Conservation (phyloP, 2,797 vertebrate species). For the Eremophila alpestris region DNA sequence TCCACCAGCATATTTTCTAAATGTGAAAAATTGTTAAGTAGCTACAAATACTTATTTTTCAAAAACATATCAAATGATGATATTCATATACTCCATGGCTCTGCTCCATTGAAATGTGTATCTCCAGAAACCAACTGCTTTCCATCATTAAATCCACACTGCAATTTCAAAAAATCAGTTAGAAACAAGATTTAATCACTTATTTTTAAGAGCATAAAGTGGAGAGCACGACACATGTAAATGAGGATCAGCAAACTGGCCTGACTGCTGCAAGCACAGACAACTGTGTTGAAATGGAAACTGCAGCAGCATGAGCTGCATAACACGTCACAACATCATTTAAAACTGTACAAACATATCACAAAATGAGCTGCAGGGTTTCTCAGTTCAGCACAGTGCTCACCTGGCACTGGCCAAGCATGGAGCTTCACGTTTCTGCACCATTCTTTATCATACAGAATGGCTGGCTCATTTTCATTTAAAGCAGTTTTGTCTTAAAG, state of each 20-base stretch:
- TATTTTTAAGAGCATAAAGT: conserved; percentile 71
- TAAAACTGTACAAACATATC: fast-evolving
- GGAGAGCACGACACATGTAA: conserved; percentile 23
- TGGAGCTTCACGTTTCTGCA: not conserved
- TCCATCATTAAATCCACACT: conserved; percentile 70
- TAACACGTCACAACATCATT: not conserved
- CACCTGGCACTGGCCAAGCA: not conserved
- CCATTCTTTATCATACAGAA: not conserved
- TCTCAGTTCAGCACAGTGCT: not conserved
- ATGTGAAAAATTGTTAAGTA: conserved; percentile 47
- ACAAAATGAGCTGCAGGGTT: not conserved
- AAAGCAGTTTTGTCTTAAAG: not conserved
- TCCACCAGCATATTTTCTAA: not conserved
- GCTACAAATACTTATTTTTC: conserved; percentile 56
- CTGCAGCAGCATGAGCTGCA: not conserved
- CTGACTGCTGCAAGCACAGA: not conserved
- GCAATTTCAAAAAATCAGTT: conserved; percentile 56
- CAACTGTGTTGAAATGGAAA: not conserved
- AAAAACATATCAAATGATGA: conserved; percentile 24
- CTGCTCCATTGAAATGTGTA: conserved; percentile 22
- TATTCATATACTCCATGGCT: conserved; percentile 27
- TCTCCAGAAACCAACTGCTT: conserved; percentile 47
- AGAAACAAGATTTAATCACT: conserved; percentile 72
- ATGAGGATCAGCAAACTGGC: conserved; percentile 7
- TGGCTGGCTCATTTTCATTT: not conserved